Percentiles rank a stretch among this genome's conserved stretches.
These are phyloP conservation scores for Oreochromis grahami DNA, from an alignment of 2,797 vertebrate species.

Conservation along the genomic window DNA sequence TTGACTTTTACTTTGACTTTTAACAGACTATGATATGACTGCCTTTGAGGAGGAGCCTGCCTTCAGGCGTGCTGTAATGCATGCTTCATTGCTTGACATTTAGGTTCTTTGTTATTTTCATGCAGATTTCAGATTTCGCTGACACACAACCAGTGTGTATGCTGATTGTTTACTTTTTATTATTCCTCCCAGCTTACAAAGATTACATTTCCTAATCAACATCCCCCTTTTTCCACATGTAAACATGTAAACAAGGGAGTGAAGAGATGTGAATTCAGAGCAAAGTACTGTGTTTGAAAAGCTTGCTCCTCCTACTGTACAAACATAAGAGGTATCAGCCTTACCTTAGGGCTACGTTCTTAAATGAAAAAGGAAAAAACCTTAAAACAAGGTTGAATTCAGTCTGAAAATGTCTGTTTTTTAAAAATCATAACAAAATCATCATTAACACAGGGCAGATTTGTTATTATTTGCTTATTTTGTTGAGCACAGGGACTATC, in stretches of 20 bases:
- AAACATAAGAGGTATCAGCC: background rate
- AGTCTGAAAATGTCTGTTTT: background rate
- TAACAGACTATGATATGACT: constrained; percentile 10
- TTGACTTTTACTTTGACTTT: constrained; percentile 49
- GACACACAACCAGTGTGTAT: background rate
- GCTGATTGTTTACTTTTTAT: background rate
- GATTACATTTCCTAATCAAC: background rate
- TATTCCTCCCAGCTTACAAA: background rate
- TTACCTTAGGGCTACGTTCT: background rate
- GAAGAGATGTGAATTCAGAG: background rate
- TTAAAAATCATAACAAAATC: background rate
- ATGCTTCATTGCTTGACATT: constrained; percentile 44
- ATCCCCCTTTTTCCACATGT: background rate
- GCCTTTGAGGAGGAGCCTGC: constrained; percentile 22
- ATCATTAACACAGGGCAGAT: constrained; percentile 36
- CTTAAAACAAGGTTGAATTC: background rate
- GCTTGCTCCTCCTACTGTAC: background rate
- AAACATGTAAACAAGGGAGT: background rate
- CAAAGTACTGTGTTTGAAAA: background rate
- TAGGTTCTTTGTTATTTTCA: constrained; percentile 27
- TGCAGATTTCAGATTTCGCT: background rate
- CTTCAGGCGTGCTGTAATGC: constrained; percentile 12
- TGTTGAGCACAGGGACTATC: constrained; percentile 37
- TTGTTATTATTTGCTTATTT: constrained; percentile 52
- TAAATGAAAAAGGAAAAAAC: background rate